Conservation (phyloP, 2,888 invertebrate genomes). For the Drepanosiphum platanoidis region DNA sequence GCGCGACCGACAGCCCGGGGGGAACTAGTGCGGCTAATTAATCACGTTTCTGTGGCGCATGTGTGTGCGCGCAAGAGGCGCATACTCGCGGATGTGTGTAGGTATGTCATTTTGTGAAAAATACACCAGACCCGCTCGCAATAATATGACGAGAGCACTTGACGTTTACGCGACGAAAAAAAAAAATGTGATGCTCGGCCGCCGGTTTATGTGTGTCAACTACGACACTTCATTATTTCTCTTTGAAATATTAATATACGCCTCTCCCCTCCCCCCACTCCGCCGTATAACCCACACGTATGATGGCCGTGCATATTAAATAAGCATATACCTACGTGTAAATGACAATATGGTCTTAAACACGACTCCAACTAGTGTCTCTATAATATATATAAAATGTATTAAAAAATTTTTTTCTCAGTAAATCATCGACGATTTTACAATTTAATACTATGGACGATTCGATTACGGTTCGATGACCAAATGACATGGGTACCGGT, state of each 20-base stretch:
- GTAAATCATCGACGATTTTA: too few relatives aligned
- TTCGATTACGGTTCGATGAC: too few relatives aligned
- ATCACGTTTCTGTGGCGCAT: background rate
- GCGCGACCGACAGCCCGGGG: background rate
- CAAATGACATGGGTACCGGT: too few relatives aligned
- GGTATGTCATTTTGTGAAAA: background rate
- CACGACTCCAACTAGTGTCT: too few relatives aligned
- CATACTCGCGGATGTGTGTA: background rate
- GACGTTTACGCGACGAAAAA: background rate
- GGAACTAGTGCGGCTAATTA: constrained; percentile 12
- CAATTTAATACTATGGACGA: too few relatives aligned
- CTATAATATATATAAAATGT: too few relatives aligned
- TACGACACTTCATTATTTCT: background rate
- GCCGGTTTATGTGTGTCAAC: constrained; percentile 4
- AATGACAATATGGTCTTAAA: too few relatives aligned
- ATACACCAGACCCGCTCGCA: background rate
- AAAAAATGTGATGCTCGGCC: background rate
- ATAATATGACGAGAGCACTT: background rate
- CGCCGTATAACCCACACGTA: too few relatives aligned
- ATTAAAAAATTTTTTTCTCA: too few relatives aligned
- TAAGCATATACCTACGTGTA: too few relatives aligned
- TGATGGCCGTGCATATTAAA: too few relatives aligned
- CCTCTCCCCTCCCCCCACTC: background rate
- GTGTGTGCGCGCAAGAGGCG: background rate
- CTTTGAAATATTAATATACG: background rate